Evolutionary conservation across 2,888 invertebrate species (phyloP), one percentile per base, ranked within the genome.

Genomic region (Cryptus armator): DNA sequence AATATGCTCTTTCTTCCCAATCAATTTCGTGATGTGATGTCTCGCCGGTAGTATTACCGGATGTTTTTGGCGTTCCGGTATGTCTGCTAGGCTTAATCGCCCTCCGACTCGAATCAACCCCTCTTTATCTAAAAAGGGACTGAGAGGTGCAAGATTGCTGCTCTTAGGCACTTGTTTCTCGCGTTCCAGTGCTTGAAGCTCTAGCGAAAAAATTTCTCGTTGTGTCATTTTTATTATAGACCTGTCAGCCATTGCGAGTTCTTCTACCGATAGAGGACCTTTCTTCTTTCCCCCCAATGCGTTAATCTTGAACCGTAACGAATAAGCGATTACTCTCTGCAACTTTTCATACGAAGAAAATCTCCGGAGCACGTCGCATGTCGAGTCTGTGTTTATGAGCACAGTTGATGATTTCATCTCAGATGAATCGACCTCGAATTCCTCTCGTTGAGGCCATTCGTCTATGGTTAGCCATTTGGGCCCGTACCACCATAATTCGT

Each of bases 1-100:
- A 1, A 72, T 3, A 85, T 92, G 92, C 62, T 87, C 85, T 16
- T 77, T 24, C 44, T 56, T 56, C 5, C 76, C 12, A 0, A 87
- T 83, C 7, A 85, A 7, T 12, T 82, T 77, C 7, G 86, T 84
- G 10, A 86, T 19, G 29, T 68, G 70, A 77, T 84, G 86, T n/a
- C 71, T 53, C 2, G 19, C 9, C 14, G 81, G 66, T 48, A 86
- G 51, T 46, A 86, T 32, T 3, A 85, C 75, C 37, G 79, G 86
- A 67, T 85, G 62, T 37, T 81, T 85, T 44, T 80, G 62, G 0
- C 44, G n/a, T 19, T 70, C 62, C 0, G 72, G 68, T 29, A 86
- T 70, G 16, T 81, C 37, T 4, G 86, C 84, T 0, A 19, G 48
- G 4, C 51, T 6, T 24, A 87, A 24, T 68, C 87, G 10, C 10